Conservation (phyloP, 2,113 vertebrate genomes). For the Glaucomys volans region DNA sequence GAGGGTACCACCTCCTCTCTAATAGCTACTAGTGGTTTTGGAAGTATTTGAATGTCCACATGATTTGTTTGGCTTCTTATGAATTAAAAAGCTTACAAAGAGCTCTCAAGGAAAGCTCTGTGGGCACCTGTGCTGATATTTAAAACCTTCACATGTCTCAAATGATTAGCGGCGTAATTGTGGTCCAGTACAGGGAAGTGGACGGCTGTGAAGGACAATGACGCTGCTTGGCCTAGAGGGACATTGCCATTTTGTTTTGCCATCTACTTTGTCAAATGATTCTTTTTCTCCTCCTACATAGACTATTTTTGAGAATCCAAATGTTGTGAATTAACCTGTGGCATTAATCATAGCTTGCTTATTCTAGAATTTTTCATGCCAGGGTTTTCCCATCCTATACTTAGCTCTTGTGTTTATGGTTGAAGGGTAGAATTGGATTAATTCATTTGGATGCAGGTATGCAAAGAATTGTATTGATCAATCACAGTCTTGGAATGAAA, state of each 20-base stretch:
- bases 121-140: neutral
- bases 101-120: neutral
- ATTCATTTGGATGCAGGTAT: slow-evolving; percentile 63
- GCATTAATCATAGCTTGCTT: slow-evolving; percentile 78
- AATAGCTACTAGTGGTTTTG: neutral
- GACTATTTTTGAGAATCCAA: slow-evolving; percentile 58
- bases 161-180: neutral
- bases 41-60: neutral
- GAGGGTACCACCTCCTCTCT: neutral
- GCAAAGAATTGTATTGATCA: slow-evolving; percentile 51
- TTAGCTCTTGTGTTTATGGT: slow-evolving; percentile 63
- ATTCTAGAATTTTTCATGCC: slow-evolving; percentile 70
- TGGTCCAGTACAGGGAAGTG: neutral
- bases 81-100: slow-evolving; percentile 39
- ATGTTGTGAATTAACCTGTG: slow-evolving; percentile 55
- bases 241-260: slow-evolving; percentile 63
- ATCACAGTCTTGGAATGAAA: slow-evolving; percentile 34
- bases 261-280: slow-evolving; percentile 24
- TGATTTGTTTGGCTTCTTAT: slow-evolving; percentile 29
- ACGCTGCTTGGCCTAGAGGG: slow-evolving; percentile 31
- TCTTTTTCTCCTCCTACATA: slow-evolving; percentile 58
- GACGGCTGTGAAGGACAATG: neutral
- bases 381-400: slow-evolving; percentile 63
- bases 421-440: slow-evolving; percentile 71
- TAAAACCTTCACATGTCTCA: neutral